Evolutionary conservation across 2,113 vertebrate species (phyloP).

Genomic region (Rostratula benghalensis): DNA sequence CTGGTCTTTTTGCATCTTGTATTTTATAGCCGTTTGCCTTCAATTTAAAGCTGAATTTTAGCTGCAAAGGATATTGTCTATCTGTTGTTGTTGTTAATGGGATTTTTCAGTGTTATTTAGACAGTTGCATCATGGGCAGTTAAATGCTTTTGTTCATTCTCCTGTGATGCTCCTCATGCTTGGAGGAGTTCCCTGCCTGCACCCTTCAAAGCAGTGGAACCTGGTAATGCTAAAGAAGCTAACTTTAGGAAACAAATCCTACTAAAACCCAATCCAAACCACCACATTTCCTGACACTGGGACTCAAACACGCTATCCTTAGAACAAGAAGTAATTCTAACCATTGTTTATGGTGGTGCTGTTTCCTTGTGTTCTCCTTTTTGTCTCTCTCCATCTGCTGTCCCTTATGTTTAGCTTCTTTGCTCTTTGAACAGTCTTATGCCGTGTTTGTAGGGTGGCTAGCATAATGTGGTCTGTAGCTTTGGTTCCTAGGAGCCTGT

Average conservation of each 20-base stretch:
- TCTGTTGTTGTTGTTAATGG: not conserved
- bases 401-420: slow-evolving; percentile 5
- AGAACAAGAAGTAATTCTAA: not conserved
- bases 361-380: slow-evolving; percentile 25
- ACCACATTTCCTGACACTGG: not conserved
- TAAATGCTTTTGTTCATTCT: not conserved
- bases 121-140: not conserved
- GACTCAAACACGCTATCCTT: not conserved
- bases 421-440: slow-evolving; percentile 2
- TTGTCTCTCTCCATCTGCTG: slow-evolving; percentile 24
- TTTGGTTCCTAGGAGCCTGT: not conserved
- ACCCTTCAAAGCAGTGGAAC: not conserved
- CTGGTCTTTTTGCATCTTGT: not conserved
- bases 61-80: not conserved
- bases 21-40: not conserved
- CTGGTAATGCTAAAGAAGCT: not conserved
- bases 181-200: not conserved
- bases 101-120: not conserved
- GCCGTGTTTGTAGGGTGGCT: not conserved
- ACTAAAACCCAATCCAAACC: not conserved
- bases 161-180: not conserved
- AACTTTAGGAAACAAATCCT: not conserved
- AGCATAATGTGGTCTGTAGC: not conserved
- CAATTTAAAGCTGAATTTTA: not conserved
- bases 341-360: not conserved